Evolutionary conservation across 2,113 vertebrate species (phyloP), one percentile per base, ranked within the genome.

Genomic region (Oenanthe oenanthe): DNA sequence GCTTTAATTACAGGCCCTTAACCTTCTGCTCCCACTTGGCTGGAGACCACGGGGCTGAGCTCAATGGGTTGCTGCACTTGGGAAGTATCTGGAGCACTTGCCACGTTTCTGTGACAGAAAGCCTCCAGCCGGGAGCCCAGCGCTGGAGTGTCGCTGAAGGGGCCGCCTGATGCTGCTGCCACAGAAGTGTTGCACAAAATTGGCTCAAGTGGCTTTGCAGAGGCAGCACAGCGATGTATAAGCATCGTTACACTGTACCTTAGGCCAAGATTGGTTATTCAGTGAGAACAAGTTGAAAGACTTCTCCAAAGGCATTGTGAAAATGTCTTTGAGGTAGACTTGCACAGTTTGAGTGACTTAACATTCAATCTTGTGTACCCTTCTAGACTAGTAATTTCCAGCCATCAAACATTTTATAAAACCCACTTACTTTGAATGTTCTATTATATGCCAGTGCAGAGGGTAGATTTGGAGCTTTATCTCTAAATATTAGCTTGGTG

Each of bases 361-460:
- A 68, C 48, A 2, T 95, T 91, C 92, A 87, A 93, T 95, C 74
- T 73, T 62, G 25, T 63, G 85, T 93, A 79, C 85, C 47, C 38
- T 93, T 85, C 77, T 65, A 95, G 54, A 73, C 62, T 85, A 79
- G 81, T 47, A 76, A 89, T 95, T 95, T 94, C 47, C 65, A 89
- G n/a, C 47, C 3, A 1, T 50, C 77, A 73, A 24, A 31, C 16
- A 8, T 72, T 67, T 45, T 81, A 28, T 60, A 71, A 77, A 34
- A 28, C 48, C 29, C 36, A 45, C 28, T 81, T 83, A 11, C 15
- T 63, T 10, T 57, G 88, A 87, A 53, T 75, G 34, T 7, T 43
- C 19, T 42, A 29, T 75, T 78, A 29, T 22, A 45, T 4, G 9
- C 19, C 47, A 72, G 31, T 45, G 45, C 17, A 92, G 36, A 94